Percentiles rank a stretch among this genome's conserved stretches.
These are phyloP conservation scores for Palythoa heliodiscus DNA, from an alignment of 92 coral and sea anemone species.

Conservation along the genomic window DNA sequence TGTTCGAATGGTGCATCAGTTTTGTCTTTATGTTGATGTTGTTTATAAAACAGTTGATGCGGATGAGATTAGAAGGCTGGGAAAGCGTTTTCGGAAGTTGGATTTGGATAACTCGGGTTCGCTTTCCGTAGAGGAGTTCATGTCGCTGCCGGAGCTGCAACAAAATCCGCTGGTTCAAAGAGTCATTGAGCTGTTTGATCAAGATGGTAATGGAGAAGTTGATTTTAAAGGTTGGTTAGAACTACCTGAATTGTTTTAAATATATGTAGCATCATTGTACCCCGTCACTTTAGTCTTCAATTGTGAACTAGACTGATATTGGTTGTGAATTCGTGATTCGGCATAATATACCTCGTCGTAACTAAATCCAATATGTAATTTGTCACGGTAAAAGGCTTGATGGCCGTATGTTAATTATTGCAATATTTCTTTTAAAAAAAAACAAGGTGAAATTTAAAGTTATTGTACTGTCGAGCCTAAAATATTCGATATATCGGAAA, in stretches of 20 bases:
- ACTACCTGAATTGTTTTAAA: constrained; percentile 28
- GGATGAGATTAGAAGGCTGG: constrained; percentile 97
- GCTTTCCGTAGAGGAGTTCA: constrained; percentile 96
- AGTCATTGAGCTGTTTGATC: constrained; percentile 96
- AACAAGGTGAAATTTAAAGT: neutral
- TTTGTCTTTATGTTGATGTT: constrained; percentile 36
- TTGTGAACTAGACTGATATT: constrained; percentile 34
- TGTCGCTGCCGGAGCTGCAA: constrained; percentile 97
- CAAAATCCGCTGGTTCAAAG: constrained; percentile 98
- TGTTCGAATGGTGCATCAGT: constrained; percentile 40
- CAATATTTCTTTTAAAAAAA: neutral
- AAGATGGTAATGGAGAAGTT: constrained; percentile 98
- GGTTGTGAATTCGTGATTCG: constrained; percentile 30
- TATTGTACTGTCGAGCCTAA: neutral
- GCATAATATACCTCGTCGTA: constrained; percentile 21
- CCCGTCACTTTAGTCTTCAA: constrained; percentile 15
- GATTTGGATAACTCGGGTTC: constrained; percentile 98
- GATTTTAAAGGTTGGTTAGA: constrained; percentile 94
- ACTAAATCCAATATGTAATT: constrained; percentile 10
- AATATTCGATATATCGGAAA: neutral
- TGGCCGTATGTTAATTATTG: neutral
- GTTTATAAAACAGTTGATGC: constrained; percentile 82
- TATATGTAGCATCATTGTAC: neutral
- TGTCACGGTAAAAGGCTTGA: constrained; percentile 29
- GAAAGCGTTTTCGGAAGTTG: constrained; percentile 91